Evolutionary conservation across 1,140 invertebrate genomes (phyloP), one percentile per base, ranked within the genome.

Genomic region (Drosophila neocordata): DNA sequence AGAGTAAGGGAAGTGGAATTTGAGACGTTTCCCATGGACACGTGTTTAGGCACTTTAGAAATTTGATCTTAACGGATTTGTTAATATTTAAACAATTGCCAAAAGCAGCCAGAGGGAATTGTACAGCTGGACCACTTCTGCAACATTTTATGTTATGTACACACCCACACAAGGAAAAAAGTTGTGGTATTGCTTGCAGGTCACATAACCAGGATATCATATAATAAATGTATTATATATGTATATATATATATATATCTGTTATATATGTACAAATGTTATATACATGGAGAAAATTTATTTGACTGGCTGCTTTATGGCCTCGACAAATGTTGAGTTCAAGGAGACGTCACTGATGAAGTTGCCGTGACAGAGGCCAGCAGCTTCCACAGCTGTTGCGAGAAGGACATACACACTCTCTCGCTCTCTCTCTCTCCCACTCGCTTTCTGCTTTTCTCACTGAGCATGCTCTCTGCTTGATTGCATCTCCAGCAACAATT

Each of bases 271-370:
- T 0, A 64, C 18, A 53, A 24, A 38, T 38, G 31, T 35, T 41
- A 69, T 20, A 59, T 9, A 44, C n/a, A 52, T 9, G 48, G 18
- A 48, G 13, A 65, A n/a, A 65, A 7, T 20, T 37, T 22, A 35
- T 57, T 56, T 37, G n/a, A 37, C 8, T 37, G 13, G 27, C 22
- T 9, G 35, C 8, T 53, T 15, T 4, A 44, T 65, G 81, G 82
- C 83, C 83, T 87, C 83, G 72, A 72, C 69, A 71, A 87, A 88
- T 87, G 83, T 87, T 87, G 83, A 87, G 83, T 87, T 87, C 83
- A 87, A 88, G 83, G 83, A 82, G 84, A 87, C 83, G 83, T 87
- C 83, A 87, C 78, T 55, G 81, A 65, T 77, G 72, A 63, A 68
- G 77, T 73, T 48, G 34, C 68, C 55, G 38, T 53, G 53, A 13